Evolutionary conservation across 2,888 invertebrate genomes (phyloP), one percentile per base, ranked within the genome.

Genomic region (Zaprionus obscuricornis): DNA sequence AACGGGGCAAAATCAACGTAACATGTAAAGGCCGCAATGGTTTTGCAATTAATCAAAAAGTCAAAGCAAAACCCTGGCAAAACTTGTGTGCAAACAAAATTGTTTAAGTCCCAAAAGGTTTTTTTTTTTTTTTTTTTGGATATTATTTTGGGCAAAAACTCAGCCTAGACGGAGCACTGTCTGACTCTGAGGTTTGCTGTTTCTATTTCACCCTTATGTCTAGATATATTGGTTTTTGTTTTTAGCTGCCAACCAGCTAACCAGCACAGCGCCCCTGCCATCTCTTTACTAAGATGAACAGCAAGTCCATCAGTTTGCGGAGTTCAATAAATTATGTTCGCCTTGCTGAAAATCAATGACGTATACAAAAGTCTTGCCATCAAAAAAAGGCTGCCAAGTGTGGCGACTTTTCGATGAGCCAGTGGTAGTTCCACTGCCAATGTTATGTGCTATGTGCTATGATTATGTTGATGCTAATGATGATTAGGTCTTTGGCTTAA

Each of bases 401-500:
- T 51, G 59, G 37, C 66, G 62, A 64, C 71, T 64, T 43, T 33
- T 42, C 45, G 76, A 73, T 73, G 69, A 66, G 65, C 65, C 72
- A 49, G 51, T 39, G n/a, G n/a, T n/a, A n/a, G 27, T 42, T 6
- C 11, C 16, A 5, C 7, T 36, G 13, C 13, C 2, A 26, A 36
- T 18, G 18, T 29, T n/a, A n/a, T n/a, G n/a, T n/a, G n/a, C n/a
- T n/a, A n/a, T n/a, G n/a, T n/a, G 39, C 50, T 56, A 79, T 84
- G 75, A 71, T 84, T 84, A 84, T 58, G 73, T 66, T 77, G 84
- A 82, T 82, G 84, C 75, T 82, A 84, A 82, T 84, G 81, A 84
- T 84, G 84, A 84, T 82, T 84, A 81, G 81, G 77, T 73, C 71
- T 74, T 82, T 81, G 78, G 74, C 82, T 84, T 81, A 85, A 85